Base-by-base conservation (phyloP, 2,888 invertebrate genomes). In the Rhagophthalmus giganteus region DNA sequence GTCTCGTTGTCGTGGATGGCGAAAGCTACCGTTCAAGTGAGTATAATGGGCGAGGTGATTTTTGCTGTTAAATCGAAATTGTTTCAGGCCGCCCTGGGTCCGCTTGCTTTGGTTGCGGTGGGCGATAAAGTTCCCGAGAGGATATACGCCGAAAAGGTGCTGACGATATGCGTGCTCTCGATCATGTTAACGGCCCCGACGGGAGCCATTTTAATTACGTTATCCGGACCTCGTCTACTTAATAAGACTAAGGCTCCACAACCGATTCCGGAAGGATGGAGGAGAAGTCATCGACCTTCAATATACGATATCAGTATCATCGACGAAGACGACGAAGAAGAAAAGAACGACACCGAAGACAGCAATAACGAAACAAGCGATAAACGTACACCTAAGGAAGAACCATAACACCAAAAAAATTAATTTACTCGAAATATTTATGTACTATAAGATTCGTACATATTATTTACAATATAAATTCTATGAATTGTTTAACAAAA, bases 11-110 rank as follows among this genome's bases (percentile, higher is more conserved):
- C 95, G 0, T 94, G 94, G 88, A 88, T 96, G 85, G 91, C 96
- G 1, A 98, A 98, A 76, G 97, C 96, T 3, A 96, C 97, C n/a
- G 96, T 97, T 0, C 96, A 94, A 81, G 90, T 87, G 76, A 63
- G 57, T 53, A 33, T 20, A 9, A 3, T 20, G 2, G 8, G 7
- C 10, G 24, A 10, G 8, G 6, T 16, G 3, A 8, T 20, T 35
- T 5, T n/a, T 27, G 3, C n/a, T n/a, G 9, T 27, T 27, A 5
- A n/a, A n/a, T 2, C 9, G 6, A 7, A 27, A 27, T n/a, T 13
- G 2, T 68, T 73, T 12, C 70, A 89, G 82, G 92, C 92, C 12
- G 92, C 92, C 0, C 74, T 93, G 26, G 91, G 87, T 0, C 89
- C 92, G 0, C 86, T 88, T 1, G 84, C 87, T 0, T 72, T 91